These are phyloP conservation scores for Tauraco erythrolophus DNA, from an alignment of 2,113 vertebrate species.

Conservation along the genomic window DNA sequence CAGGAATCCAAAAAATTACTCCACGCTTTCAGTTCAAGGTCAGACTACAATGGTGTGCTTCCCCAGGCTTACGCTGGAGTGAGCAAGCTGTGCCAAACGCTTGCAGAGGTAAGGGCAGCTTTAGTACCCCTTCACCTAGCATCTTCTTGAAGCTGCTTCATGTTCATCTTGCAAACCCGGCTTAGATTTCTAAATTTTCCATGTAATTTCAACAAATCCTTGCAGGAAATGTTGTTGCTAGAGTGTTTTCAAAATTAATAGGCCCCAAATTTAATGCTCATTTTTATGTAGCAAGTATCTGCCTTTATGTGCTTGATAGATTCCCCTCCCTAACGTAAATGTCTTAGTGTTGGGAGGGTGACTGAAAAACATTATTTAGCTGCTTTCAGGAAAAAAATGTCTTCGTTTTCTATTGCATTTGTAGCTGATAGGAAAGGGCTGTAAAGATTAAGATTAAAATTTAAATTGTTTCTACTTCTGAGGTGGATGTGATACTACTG, in stretches of 20 bases:
- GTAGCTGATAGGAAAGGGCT: not conserved
- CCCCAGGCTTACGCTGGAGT: constrained; percentile 74
- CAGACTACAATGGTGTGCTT: constrained; percentile 78
- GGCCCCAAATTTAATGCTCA: not conserved
- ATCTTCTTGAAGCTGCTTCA: not conserved
- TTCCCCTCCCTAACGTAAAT: not conserved
- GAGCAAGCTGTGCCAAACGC: constrained; percentile 65
- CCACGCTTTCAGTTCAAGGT: constrained; percentile 79
- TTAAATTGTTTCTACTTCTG: not conserved
- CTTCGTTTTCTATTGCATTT: not conserved
- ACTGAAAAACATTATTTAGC: not conserved
- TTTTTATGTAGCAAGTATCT: not conserved
- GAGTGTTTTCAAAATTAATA: not conserved
- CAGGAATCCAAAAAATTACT: constrained; percentile 80
- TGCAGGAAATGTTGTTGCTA: not conserved
- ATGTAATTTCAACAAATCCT: not conserved
- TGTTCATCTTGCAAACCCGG: not conserved
- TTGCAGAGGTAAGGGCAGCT: constrained; percentile 75
- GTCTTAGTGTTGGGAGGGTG: not conserved
- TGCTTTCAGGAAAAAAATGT: not conserved
- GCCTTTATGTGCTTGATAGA: not conserved
- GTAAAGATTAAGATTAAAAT: not conserved
- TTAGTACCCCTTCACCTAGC: not conserved
- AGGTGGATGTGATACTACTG: not conserved
- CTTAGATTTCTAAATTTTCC: not conserved